Conservation (phyloP, 2,888 invertebrate genomes). For the Holacanthella duospinosa region DNA sequence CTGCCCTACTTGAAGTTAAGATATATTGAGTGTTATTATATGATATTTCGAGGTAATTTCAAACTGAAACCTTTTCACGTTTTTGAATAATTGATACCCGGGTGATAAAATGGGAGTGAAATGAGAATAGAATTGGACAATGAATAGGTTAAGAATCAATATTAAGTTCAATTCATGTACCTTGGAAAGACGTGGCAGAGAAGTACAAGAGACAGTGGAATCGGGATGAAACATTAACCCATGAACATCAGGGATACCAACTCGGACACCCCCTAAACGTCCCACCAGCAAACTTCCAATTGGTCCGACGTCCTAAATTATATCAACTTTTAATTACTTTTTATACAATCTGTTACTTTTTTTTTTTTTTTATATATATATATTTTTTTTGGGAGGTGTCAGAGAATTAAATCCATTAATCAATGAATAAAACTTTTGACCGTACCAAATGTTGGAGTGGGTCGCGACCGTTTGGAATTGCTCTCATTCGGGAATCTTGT, state of each 20-base stretch:
- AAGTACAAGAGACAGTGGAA: constrained; percentile 38
- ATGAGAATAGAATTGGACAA: not conserved
- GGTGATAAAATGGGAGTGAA: not conserved
- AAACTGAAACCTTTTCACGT: no score
- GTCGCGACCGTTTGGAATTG: constrained; percentile 38
- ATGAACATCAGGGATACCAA: constrained; percentile 38
- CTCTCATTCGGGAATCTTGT: constrained; percentile 36
- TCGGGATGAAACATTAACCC: constrained; percentile 39
- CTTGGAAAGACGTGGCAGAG: constrained; percentile 39
- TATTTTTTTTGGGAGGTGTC: no score
- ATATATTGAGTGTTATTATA: no score
- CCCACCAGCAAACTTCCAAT: constrained; percentile 41
- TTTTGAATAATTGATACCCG: not conserved
- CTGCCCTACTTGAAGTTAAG: no score
- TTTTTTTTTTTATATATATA: not conserved
- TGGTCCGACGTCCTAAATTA: constrained; percentile 37
- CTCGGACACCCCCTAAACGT: constrained; percentile 39
- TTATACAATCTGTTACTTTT: not conserved
- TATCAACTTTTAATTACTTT: not conserved
- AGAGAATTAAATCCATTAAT: not conserved
- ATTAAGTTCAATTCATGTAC: constrained; percentile 25
- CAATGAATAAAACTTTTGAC: not conserved
- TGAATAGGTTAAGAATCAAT: no score
- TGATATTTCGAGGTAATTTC: no score
- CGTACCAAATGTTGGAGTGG: constrained; percentile 39